Conservation (phyloP, 2,113 vertebrate species). For the Manacus vitellinus region DNA sequence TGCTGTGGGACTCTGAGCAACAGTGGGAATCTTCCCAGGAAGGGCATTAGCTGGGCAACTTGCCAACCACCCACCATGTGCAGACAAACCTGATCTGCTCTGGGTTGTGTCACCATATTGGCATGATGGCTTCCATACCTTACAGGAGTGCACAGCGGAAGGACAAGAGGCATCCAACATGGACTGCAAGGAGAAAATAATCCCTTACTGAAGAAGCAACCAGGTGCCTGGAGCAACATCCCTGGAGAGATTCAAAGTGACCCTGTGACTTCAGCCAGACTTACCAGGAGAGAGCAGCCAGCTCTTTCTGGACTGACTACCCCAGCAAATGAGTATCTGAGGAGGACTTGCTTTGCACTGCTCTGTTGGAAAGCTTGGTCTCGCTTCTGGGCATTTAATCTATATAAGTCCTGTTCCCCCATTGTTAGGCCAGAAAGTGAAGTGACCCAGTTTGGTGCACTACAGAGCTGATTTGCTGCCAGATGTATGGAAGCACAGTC, state of each 20-base stretch:
- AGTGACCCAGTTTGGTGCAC: background rate
- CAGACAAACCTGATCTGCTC: background rate
- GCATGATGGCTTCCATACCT: rapidly evolving
- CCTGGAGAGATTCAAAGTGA: background rate
- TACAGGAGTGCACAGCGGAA: background rate
- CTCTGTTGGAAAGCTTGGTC: background rate
- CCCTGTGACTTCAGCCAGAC: background rate
- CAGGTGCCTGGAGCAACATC: background rate
- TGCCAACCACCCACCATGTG: background rate
- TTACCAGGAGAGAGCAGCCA: background rate
- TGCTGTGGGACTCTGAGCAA: background rate
- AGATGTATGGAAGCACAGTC: background rate
- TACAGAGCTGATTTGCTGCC: background rate
- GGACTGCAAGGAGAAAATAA: background rate
- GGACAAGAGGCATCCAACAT: background rate
- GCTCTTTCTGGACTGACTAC: background rate
- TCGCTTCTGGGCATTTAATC: background rate
- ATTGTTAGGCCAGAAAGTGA: background rate
- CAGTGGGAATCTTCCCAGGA: background rate
- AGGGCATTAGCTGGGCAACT: background rate
- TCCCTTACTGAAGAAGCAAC: background rate
- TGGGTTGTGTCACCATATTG: background rate
- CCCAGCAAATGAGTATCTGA: background rate
- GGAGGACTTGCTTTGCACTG: background rate
- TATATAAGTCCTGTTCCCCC: background rate